Evolutionary conservation across 2,113 vertebrate genomes (phyloP).

Genomic region (Salvator merianae): DNA sequence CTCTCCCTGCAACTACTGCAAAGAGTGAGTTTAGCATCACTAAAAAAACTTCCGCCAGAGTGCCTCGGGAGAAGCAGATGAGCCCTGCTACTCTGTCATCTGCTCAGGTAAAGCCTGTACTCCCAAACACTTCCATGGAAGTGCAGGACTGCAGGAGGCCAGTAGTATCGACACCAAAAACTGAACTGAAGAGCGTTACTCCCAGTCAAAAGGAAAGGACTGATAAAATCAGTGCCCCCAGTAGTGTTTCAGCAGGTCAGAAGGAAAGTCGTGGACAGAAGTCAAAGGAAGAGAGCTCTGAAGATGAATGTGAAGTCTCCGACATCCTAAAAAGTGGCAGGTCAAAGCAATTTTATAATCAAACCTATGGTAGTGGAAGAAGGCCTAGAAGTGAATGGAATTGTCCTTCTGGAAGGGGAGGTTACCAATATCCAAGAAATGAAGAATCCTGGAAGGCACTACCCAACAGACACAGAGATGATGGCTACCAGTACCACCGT

Average conservation of each 20-base stretch:
- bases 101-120: slow-evolving; percentile 49
- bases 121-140: slow-evolving; percentile 45
- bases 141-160: slow-evolving; percentile 25
- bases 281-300: slow-evolving; percentile 77
- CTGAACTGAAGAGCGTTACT: slow-evolving; percentile 49
- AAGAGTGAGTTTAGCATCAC: slow-evolving; percentile 29
- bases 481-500: slow-evolving; percentile 72
- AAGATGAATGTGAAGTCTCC: slow-evolving; percentile 77
- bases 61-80: slow-evolving; percentile 45
- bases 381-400: slow-evolving; percentile 75
- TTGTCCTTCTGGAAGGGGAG: slow-evolving; percentile 69
- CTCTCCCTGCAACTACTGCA: slow-evolving; percentile 7
- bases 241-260: slow-evolving; percentile 32
- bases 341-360: slow-evolving; percentile 81
- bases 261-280: slow-evolving; percentile 67
- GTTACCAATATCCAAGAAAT: slow-evolving; percentile 69
- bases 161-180: background rate
- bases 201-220: slow-evolving; percentile 63
- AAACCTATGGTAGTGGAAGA: slow-evolving; percentile 73
- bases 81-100: slow-evolving; percentile 14
- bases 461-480: slow-evolving; percentile 70
- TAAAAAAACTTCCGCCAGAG: slow-evolving; percentile 43
- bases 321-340: slow-evolving; percentile 77
- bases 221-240: slow-evolving; percentile 58
- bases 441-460: slow-evolving; percentile 80